Conservation (phyloP, 2,113 vertebrate species). For the Varanus komodoensis region DNA sequence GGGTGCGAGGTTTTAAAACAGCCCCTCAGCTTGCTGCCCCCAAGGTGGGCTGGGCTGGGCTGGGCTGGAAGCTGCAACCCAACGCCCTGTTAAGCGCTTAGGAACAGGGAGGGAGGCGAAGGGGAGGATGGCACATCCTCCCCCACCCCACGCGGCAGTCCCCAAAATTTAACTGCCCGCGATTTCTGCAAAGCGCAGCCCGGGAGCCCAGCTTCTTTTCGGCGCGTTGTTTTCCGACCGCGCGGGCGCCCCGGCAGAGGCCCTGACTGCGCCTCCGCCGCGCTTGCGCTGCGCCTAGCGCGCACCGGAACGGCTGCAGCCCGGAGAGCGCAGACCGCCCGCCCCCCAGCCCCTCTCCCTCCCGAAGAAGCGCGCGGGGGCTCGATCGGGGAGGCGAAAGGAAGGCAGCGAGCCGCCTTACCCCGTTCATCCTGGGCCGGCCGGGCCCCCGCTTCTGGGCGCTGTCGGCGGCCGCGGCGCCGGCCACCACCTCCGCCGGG, state of each 20-base stretch:
- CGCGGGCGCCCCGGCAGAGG: background rate
- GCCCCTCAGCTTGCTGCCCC: too few relatives aligned
- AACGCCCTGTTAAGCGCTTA: too few relatives aligned
- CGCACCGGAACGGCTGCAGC: background rate
- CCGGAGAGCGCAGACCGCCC: background rate
- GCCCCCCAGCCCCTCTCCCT: background rate
- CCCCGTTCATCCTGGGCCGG: conserved; percentile 87
- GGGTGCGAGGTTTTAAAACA: too few relatives aligned
- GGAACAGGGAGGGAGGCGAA: too few relatives aligned
- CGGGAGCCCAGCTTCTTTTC: too few relatives aligned
- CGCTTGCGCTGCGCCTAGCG: background rate
- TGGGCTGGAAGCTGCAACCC: too few relatives aligned
- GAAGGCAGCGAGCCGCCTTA: conserved; percentile 64
- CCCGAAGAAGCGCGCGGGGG: too few relatives aligned
- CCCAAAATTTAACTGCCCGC: too few relatives aligned
- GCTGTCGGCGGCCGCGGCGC: conserved; percentile 67
- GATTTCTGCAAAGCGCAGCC: too few relatives aligned
- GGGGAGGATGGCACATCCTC: too few relatives aligned
- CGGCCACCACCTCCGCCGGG: conserved; percentile 47
- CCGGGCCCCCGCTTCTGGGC: conserved; percentile 71
- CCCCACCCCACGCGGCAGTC: too few relatives aligned
- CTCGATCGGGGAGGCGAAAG: background rate
- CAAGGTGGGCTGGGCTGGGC: too few relatives aligned
- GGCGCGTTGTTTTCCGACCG: background rate
- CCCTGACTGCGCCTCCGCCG: background rate